phyloP scores from a whole-genome alignment of 1,140 invertebrate species.

The Drosophila carrolli region DNA sequence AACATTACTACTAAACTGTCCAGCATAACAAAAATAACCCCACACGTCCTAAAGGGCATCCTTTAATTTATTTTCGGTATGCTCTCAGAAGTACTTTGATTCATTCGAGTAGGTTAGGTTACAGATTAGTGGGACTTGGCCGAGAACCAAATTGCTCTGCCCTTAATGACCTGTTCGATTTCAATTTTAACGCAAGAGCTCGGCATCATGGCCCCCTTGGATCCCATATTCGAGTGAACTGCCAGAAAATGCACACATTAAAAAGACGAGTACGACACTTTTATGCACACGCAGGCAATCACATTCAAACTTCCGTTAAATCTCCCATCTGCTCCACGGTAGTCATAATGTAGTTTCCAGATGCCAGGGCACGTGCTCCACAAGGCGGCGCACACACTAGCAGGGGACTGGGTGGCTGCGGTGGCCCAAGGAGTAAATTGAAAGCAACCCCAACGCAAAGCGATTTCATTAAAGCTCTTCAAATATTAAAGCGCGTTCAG shows the following conservation, averaged over 20 bases:
- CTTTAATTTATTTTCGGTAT: slow-evolving; percentile 4
- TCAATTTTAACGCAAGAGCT: no score
- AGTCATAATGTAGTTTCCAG: slow-evolving; percentile 21
- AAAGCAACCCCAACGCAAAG: slow-evolving; percentile 69
- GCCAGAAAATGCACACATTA: slow-evolving; percentile 43
- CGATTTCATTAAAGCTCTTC: slow-evolving; percentile 77
- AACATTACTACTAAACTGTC: slow-evolving; percentile 25
- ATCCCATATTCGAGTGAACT: slow-evolving; percentile 29
- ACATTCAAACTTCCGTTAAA: slow-evolving; percentile 9
- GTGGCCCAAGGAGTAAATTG: slow-evolving; percentile 54
- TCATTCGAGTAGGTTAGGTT: neutral
- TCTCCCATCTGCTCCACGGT: slow-evolving; percentile 4
- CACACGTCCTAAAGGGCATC: neutral
- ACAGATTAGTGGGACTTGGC: neutral
- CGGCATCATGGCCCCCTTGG: no score
- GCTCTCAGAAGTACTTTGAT: neutral
- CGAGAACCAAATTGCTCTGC: neutral
- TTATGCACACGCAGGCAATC: slow-evolving; percentile 46
- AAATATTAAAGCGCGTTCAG: slow-evolving; percentile 76
- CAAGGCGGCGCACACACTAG: slow-evolving; percentile 16
- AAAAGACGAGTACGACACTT: slow-evolving; percentile 45
- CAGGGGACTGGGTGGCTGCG: neutral
- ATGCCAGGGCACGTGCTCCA: no score
- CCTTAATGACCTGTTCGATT: no score
- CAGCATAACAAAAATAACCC: slow-evolving; percentile 25